phyloP scores from a whole-genome alignment of 2,797 vertebrate genomes.

The Sebastes miniatus region DNA sequence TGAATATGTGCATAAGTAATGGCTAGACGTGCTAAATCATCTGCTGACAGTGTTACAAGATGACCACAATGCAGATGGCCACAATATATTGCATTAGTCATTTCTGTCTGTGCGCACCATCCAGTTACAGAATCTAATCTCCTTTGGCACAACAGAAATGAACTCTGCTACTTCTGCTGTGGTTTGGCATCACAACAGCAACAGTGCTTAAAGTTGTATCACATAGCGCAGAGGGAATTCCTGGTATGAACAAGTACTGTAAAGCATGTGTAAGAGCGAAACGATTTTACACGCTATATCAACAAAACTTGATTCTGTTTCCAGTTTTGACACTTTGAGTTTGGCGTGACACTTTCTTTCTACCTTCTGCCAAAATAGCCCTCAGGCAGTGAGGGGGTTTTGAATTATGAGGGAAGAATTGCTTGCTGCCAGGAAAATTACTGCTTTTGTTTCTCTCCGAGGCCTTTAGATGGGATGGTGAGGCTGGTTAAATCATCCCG shows the following conservation, averaged over 20 bases:
- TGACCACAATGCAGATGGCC: background rate
- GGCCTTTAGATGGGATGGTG: slow-evolving; percentile 12
- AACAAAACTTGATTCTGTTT: slow-evolving; percentile 1
- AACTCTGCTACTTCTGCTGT: background rate
- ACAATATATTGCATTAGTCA: background rate
- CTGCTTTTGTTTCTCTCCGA: slow-evolving; percentile 37
- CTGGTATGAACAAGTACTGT: background rate
- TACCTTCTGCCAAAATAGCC: slow-evolving; percentile 4
- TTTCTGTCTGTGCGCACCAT: background rate
- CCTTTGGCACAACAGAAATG: background rate
- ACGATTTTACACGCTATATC: background rate
- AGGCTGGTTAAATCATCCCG: slow-evolving; percentile 37
- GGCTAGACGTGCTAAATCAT: background rate
- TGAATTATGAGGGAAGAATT: slow-evolving; percentile 41
- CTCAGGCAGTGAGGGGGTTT: background rate
- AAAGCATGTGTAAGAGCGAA: background rate
- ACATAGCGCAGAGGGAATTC: background rate
- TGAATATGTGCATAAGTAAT: background rate
- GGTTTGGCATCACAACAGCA: background rate
- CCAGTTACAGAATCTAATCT: background rate
- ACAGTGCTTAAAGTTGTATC: background rate
- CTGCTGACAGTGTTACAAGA: background rate
- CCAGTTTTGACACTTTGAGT: background rate
- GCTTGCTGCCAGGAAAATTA: slow-evolving; percentile 56
- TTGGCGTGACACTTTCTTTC: slow-evolving; percentile 16